A percentile compares a stretch with the other conserved stretches of the same genome.
These are phyloP conservation scores for Sakesphorus luctuosus DNA, from an alignment of 2,113 vertebrate species.

Conservation along the genomic window DNA sequence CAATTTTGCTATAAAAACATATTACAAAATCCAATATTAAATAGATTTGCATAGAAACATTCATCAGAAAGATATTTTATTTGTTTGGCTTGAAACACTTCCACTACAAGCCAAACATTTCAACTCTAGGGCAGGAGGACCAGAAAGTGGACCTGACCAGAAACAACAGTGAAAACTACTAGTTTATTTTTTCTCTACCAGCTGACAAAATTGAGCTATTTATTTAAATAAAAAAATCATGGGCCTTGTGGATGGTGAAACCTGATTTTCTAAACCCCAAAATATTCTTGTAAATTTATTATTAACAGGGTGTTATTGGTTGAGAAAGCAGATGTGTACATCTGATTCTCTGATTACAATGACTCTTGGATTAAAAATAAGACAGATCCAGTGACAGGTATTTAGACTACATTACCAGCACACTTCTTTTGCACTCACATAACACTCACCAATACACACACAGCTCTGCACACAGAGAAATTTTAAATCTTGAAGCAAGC, in stretches of 20 bases:
- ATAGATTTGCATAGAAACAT: conserved; percentile 64
- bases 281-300: background rate
- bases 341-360: background rate
- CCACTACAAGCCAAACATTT: conserved; percentile 66
- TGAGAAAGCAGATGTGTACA: background rate
- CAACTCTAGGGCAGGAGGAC: conserved; percentile 35
- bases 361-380: background rate
- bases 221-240: background rate
- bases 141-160: conserved; percentile 54
- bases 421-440: background rate
- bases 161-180: conserved; percentile 50
- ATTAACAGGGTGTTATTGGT: background rate
- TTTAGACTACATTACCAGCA: background rate
- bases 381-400: background rate
- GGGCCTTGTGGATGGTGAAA: background rate
- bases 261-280: background rate
- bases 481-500: background rate
- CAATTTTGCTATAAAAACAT: conserved; percentile 64
- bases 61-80: conserved; percentile 67
- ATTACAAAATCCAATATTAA: conserved; percentile 60
- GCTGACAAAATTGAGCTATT: conserved; percentile 40
- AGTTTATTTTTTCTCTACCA: conserved; percentile 52
- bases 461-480: background rate
- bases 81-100: conserved; percentile 68
- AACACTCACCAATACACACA: background rate